Percentiles rank a stretch among this genome's conserved stretches.
Evolutionary conservation across 2,888 invertebrate species (phyloP).

Genomic region (Xiphydria camelus): DNA sequence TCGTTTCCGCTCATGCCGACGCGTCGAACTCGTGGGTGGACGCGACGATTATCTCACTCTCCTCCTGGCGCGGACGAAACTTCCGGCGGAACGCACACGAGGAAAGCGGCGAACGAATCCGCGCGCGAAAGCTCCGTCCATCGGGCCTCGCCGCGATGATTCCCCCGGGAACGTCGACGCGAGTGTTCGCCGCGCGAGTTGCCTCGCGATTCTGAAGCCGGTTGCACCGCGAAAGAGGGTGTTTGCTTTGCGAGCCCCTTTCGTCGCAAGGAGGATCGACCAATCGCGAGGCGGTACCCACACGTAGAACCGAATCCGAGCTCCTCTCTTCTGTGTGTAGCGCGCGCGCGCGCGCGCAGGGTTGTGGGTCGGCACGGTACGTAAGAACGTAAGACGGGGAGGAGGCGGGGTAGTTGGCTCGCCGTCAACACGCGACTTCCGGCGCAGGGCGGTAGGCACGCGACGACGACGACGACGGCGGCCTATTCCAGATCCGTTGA

Average conservation of each 20-base stretch:
- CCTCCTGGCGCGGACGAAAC: too few species aligned
- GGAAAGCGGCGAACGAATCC: too few species aligned
- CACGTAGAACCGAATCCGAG: conserved; percentile 16
- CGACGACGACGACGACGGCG: conserved; percentile 39
- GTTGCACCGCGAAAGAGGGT: conserved; percentile 33
- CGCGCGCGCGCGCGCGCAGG: too few species aligned
- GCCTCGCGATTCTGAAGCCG: conserved; percentile 47
- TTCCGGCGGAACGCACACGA: too few species aligned
- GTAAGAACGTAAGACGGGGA: not conserved
- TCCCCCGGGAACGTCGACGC: not conserved
- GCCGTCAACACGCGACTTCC: conserved; percentile 57
- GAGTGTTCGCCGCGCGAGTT: conserved; percentile 38
- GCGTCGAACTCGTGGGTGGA: too few species aligned
- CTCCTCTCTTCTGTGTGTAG: too few species aligned
- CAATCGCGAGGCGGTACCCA: conserved; percentile 42
- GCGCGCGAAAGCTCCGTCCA: too few species aligned
- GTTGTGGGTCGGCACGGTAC: not conserved
- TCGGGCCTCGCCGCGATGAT: too few species aligned
- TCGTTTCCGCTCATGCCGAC: too few species aligned
- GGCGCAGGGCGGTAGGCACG: conserved; percentile 45
- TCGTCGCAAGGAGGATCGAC: conserved; percentile 45
- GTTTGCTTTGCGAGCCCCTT: conserved; percentile 38
- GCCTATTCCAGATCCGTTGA: too few species aligned
- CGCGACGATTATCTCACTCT: too few species aligned
- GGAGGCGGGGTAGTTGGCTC: conserved; percentile 26